These are phyloP conservation scores for Leucophora obtusa DNA, from an alignment of 2,888 invertebrate genomes.

Conservation along the genomic window DNA sequence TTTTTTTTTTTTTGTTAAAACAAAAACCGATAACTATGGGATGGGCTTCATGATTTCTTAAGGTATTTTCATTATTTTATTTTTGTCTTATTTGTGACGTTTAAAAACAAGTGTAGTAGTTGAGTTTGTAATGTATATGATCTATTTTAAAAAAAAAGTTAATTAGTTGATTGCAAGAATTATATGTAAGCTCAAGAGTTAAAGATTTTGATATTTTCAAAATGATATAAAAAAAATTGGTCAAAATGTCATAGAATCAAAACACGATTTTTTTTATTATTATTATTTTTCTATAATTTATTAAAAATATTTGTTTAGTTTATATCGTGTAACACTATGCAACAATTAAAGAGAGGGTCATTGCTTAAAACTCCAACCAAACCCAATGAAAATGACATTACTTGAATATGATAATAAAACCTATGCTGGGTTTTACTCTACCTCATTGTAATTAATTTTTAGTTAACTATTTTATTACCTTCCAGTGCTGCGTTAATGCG, in stretches of 20 bases:
- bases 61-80: constrained; percentile 16
- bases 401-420: no score
- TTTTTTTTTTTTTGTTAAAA: not conserved
- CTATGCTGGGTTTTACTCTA: no score
- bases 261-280: constrained; percentile 15
- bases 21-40: constrained; percentile 57
- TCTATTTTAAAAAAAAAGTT: constrained; percentile 10
- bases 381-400: no score
- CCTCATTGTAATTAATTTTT: no score
- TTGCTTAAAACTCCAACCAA: no score
- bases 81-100: not conserved
- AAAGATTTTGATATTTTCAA: constrained; percentile 34
- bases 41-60: constrained; percentile 61
- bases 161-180: not conserved
- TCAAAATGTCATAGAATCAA: constrained; percentile 37
- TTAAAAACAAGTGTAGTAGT: constrained; percentile 3
- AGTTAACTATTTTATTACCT: no score
- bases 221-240: constrained; percentile 21
- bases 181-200: not conserved
- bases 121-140: constrained; percentile 8
- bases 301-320: no score
- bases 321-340: no score
- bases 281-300: no score
- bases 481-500: no score
- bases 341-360: no score